Evolutionary conservation across 2,888 invertebrate genomes (phyloP).

Genomic region (Malachius bipustulatus): DNA sequence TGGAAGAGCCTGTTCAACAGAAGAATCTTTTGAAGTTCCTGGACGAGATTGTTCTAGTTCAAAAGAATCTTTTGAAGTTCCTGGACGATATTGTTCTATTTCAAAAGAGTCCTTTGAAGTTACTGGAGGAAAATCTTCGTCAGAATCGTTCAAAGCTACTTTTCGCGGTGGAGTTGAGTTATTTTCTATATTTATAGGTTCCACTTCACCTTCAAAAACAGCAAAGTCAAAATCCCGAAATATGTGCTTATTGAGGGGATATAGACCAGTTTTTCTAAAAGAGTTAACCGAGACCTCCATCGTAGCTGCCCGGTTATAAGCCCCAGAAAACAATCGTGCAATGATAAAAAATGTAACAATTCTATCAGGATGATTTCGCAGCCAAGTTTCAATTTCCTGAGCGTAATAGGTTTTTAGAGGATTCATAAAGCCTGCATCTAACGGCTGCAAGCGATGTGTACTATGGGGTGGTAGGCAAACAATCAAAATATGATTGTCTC

Average conservation of each 20-base stretch:
- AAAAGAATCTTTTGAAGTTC: too few relatives aligned
- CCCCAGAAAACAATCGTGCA: constrained; percentile 17
- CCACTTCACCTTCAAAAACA: background rate
- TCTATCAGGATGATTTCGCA: constrained; percentile 18
- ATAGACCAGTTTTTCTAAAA: constrained; percentile 9
- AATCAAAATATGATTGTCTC: constrained; percentile 6
- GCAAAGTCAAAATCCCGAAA: constrained; percentile 8
- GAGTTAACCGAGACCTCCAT: constrained; percentile 11
- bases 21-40: too few relatives aligned
- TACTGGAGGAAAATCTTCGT: constrained; percentile 2
- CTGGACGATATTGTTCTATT: too few relatives aligned
- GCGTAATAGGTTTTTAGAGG: constrained; percentile 21
- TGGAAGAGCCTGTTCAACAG: too few relatives aligned
- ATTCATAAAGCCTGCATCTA: constrained; percentile 20
- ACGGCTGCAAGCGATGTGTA: constrained; percentile 21
- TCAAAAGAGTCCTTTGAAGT: too few relatives aligned
- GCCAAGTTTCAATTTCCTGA: constrained; percentile 19
- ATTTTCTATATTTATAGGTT: constrained; percentile 1
- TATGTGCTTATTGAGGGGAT: constrained; percentile 6
- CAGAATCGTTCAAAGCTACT: constrained; percentile 1
- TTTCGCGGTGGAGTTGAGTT: background rate
- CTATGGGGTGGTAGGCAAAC: constrained; percentile 22
- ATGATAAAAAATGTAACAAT: constrained; percentile 19
- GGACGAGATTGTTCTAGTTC: too few relatives aligned
- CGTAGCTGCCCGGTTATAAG: constrained; percentile 18